Conservation (phyloP, 2,113 vertebrate species). For the Cyanoderma ruficeps region DNA sequence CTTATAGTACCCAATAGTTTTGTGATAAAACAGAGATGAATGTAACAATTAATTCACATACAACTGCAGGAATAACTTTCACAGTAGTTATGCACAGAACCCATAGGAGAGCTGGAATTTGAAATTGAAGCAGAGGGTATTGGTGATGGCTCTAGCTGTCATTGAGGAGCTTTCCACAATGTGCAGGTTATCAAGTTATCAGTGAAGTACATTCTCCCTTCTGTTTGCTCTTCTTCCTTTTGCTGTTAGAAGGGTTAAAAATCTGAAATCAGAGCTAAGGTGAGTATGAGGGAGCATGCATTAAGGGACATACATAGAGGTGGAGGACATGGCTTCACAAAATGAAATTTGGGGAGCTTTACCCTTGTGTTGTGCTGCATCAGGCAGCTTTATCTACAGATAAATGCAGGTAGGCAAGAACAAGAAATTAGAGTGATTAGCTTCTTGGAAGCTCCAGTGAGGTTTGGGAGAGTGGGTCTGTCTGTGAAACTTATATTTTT, state of each 20-base stretch:
- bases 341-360: background rate
- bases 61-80: background rate
- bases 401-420: background rate
- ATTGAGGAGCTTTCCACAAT: background rate
- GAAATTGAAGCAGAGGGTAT: background rate
- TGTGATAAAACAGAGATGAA: background rate
- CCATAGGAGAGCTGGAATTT: background rate
- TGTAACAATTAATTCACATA: background rate
- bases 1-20: background rate
- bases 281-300: rapidly evolving
- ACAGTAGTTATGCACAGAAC: background rate
- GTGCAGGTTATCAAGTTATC: background rate
- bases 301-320: background rate
- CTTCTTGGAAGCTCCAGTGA: background rate
- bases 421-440: background rate
- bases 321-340: background rate
- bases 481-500: background rate
- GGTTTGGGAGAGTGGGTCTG: background rate
- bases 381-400: background rate
- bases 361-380: background rate
- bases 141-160: background rate
- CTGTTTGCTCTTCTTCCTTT: background rate
- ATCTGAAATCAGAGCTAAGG: background rate
- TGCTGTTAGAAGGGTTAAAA: background rate
- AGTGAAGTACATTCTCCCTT: background rate